Percentiles rank a stretch among this genome's conserved stretches.
phyloP scores from a whole-genome alignment of 2,113 vertebrate genomes.

The Elephantulus edwardii region DNA sequence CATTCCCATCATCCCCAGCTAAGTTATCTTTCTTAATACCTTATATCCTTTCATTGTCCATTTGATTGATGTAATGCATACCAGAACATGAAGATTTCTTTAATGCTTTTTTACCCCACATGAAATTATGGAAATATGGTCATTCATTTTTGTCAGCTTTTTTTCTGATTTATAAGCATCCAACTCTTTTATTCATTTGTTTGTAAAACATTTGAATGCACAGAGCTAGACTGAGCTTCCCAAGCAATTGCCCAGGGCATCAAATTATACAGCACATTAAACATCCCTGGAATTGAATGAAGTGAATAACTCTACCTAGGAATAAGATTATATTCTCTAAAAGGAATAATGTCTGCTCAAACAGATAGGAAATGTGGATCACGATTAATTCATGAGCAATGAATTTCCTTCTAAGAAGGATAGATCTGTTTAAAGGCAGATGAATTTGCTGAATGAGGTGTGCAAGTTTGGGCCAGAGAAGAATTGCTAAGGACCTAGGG shows the following conservation, averaged over 20 bases:
- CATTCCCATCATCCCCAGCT: background rate
- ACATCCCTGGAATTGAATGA: background rate
- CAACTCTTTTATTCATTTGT: background rate
- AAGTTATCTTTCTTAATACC: background rate
- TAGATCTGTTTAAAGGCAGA: background rate
- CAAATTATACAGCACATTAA: background rate
- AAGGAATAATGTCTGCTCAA: constrained; percentile 7
- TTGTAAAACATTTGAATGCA: constrained; percentile 38
- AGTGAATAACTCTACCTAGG: background rate
- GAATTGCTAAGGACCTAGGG: background rate
- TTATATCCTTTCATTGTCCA: background rate
- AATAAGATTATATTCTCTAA: background rate
- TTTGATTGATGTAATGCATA: background rate
- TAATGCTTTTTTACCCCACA: background rate
- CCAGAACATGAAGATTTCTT: background rate
- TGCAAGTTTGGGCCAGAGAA: background rate
- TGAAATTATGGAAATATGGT: background rate
- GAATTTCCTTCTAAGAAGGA: constrained; percentile 28
- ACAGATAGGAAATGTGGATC: background rate
- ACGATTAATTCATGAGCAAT: background rate
- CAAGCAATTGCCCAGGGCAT: background rate
- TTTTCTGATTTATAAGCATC: background rate
- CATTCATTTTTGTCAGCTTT: constrained; percentile 29
- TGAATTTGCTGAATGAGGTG: background rate
- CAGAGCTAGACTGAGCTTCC: background rate